Conservation (phyloP, 2,888 invertebrate genomes). For the Neocrepidodera transversa region DNA sequence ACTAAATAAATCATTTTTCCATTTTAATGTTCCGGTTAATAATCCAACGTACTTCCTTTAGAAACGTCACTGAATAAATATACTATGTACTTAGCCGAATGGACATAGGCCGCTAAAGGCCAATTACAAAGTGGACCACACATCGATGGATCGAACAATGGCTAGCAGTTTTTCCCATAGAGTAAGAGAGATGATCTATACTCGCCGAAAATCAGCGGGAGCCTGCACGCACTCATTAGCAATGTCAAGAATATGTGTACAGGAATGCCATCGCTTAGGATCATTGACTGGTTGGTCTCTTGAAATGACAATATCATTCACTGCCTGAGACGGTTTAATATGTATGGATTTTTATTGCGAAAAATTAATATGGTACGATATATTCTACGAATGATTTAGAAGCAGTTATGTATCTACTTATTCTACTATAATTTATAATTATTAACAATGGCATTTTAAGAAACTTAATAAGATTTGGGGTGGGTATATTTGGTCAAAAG, state of each 20-base stretch:
- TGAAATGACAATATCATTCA: constrained; percentile 17
- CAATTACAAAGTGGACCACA: constrained; percentile 54
- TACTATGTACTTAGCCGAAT: background rate
- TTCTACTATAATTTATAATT: no score
- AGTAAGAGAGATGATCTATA: constrained; percentile 43
- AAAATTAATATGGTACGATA: background rate
- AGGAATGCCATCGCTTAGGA: constrained; percentile 12
- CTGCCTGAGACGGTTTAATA: constrained; percentile 7
- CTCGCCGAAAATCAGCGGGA: constrained; percentile 53
- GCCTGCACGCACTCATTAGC: constrained; percentile 59
- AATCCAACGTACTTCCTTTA: no score
- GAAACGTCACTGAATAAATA: no score
- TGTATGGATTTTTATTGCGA: background rate
- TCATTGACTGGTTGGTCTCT: constrained; percentile 15
- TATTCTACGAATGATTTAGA: no score
- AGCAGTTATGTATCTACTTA: no score
- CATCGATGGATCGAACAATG: constrained; percentile 46
- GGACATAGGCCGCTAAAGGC: background rate
- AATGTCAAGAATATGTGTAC: constrained; percentile 53
- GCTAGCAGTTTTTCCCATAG: constrained; percentile 52
- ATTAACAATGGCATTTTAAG: no score
- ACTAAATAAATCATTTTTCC: no score
- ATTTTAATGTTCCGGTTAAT: no score
- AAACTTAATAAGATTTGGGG: no score
- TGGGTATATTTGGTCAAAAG: no score